Conservation (phyloP, 2,888 invertebrate genomes). For the Panopea generosa region DNA sequence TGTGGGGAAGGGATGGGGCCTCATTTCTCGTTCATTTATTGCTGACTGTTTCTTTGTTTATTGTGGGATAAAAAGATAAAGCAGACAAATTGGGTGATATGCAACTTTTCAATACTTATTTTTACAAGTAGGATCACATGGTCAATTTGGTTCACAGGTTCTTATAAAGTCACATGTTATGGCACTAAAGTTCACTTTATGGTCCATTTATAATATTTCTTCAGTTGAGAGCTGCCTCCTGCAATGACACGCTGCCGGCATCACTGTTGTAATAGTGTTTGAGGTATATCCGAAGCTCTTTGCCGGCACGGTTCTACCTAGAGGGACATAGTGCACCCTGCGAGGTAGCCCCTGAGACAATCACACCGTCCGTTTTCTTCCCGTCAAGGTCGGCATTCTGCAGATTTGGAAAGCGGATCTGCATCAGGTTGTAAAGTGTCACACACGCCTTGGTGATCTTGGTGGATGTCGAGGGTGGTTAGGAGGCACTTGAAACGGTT, state of each 20-base stretch:
- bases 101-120: too few species aligned
- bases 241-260: slow-evolving; percentile 1
- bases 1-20: too few species aligned
- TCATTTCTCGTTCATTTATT: background rate
- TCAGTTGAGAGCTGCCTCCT: slow-evolving; percentile 3
- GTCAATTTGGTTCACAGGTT: too few species aligned
- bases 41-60: background rate
- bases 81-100: too few species aligned
- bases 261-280: slow-evolving; percentile 14
- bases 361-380: slow-evolving; percentile 16
- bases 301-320: background rate
- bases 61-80: background rate
- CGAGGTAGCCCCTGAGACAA: slow-evolving; percentile 43
- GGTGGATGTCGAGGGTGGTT: slow-evolving; percentile 3
- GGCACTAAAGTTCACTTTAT: too few species aligned
- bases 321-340: slow-evolving; percentile 9
- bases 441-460: slow-evolving; percentile 18
- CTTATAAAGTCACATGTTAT: too few species aligned
- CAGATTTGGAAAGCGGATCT: slow-evolving; percentile 28
- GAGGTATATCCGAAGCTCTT: slow-evolving; percentile 1
- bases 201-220: background rate
- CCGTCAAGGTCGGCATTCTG: slow-evolving; percentile 25
- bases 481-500: background rate
- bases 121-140: background rate
- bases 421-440: slow-evolving; percentile 42